Base-by-base conservation (phyloP, 2,888 invertebrate genomes). In the Acanthosepion pharaonis region DNA sequence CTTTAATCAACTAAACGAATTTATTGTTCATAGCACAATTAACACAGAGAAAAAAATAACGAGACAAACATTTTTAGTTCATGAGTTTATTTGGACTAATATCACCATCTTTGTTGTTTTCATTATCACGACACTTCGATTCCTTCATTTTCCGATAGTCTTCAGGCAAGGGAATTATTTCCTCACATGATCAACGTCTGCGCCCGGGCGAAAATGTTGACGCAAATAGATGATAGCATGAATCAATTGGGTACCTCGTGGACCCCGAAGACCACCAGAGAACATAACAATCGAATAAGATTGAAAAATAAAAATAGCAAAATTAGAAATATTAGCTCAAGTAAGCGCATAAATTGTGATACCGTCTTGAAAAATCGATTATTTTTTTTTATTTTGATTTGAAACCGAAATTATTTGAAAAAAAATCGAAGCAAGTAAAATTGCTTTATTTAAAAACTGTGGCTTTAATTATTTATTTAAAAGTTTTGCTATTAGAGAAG, bases 61-160 rank as follows among this genome's bases (percentile, higher is more conserved):
- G 33, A n/a, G 78, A 78, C n/a, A 78, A n/a, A n/a, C 3, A 78
- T 33, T 33, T n/a, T 78, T n/a, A 78, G 33, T 78, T 78, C 11
- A 78, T 78, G 78, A 78, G n/a, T 78, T 78, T 78, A 78, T 78
- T 78, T 33, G 78, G 78, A 78, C 78, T 78, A 78, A 78, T 78
- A 78, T 33, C 59, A 59, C 2, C 8, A 33, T 78, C 1, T 9
- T 78, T 78, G 4, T 33, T 78, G 78, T 33, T 78, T 33, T 78
- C 78, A 15, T 78, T 78, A 9, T 78, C 23, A 23, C 5, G 5
- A 20, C 59, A 55, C 18, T 28, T 78, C 78, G n/a, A 78, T 78
- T n/a, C 78, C 28, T 8, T 78, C n/a, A n/a, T 78, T 78, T 78
- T 78, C 78, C 28, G 78, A 78, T 8, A n/a, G 78, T 78, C 78